Conservation (phyloP, 64 coral and sea anemone genomes). For the Actinia tenebrosa region DNA sequence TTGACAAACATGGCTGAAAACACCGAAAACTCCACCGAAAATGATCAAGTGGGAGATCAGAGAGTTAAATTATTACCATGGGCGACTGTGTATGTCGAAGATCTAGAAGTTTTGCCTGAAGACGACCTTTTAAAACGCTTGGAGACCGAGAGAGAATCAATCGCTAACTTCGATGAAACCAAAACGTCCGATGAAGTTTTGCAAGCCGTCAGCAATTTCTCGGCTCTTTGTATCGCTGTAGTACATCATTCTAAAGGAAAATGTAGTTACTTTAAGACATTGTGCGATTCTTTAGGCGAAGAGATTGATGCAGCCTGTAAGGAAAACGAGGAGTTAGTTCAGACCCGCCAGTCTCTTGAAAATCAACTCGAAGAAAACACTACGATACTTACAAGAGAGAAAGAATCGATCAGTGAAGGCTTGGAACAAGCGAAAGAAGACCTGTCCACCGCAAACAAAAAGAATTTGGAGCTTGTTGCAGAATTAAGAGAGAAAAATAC, state of each 20-base stretch:
- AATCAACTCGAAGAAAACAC: too few species aligned
- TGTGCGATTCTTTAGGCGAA: background rate
- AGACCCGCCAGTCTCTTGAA: background rate
- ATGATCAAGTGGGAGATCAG: too few species aligned
- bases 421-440: too few species aligned
- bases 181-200: background rate
- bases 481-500: too few species aligned
- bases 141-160: background rate
- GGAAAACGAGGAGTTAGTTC: background rate
- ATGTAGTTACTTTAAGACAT: background rate
- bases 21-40: too few species aligned
- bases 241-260: background rate
- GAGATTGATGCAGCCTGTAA: background rate
- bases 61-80: too few species aligned
- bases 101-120: background rate
- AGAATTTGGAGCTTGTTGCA: too few species aligned
- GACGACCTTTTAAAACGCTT: background rate
- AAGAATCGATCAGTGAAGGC: too few species aligned
- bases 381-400: too few species aligned
- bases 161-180: background rate
- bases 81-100: too few species aligned
- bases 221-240: background rate
- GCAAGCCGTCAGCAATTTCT: background rate
- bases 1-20: too few species aligned
- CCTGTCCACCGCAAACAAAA: too few species aligned